These are phyloP conservation scores for Anolis sagrei DNA, from an alignment of 2,113 vertebrate species.

Conservation along the genomic window DNA sequence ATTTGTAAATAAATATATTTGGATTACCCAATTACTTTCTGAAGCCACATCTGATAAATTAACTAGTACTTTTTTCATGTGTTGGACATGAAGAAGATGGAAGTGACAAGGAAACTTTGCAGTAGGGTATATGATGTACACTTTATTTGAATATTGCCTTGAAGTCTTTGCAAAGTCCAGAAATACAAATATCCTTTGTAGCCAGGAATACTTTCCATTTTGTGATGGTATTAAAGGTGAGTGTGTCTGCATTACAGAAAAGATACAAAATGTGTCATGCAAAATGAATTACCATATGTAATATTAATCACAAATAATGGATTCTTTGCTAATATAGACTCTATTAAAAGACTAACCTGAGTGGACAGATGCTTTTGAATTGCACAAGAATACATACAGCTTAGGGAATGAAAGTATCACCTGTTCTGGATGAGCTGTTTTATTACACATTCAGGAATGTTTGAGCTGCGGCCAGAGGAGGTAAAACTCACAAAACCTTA, in stretches of 20 bases:
- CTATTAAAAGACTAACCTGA: slow-evolving; percentile 34
- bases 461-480: too few relatives aligned
- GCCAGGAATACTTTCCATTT: not conserved
- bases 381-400: not conserved
- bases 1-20: slow-evolving; percentile 6
- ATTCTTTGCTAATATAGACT: slow-evolving; percentile 17
- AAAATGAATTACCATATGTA: slow-evolving; percentile 13
- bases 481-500: too few relatives aligned
- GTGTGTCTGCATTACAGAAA: slow-evolving; percentile 13
- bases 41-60: slow-evolving; percentile 61
- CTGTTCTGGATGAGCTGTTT: not conserved
- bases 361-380: slow-evolving; percentile 1
- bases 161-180: not conserved
- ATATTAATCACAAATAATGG: slow-evolving; percentile 38
- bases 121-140: not conserved
- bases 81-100: slow-evolving; percentile 43
- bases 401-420: not conserved
- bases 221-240: not conserved
- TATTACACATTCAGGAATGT: too few relatives aligned
- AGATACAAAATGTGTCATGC: not conserved
- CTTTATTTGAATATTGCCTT: not conserved
- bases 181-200: not conserved
- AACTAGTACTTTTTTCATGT: slow-evolving; percentile 37
- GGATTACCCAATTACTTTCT: slow-evolving; percentile 28
- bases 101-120: slow-evolving; percentile 47